Conservation (phyloP, 1,140 invertebrate species). For the Sarcophaga peregrina region DNA sequence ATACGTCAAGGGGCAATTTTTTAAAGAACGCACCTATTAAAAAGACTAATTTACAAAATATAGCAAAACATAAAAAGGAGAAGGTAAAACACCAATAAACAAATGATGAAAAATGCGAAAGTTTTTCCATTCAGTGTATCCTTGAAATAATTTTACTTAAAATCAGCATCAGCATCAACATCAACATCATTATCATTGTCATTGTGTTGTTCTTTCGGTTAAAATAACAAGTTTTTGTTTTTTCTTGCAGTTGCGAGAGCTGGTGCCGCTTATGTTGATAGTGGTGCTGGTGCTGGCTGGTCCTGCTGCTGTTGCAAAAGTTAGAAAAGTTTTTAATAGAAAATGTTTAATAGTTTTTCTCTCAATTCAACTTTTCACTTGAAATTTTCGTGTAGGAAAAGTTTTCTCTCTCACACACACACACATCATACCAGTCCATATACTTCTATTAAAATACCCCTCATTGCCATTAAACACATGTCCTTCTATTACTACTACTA, state of each 20-base stretch:
- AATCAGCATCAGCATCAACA: no score
- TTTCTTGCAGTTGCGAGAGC: background rate
- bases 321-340: conserved; percentile 33
- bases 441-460: no score
- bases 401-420: background rate
- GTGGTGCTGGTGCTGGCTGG: background rate
- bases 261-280: background rate
- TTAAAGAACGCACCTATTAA: no score
- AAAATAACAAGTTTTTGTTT: conserved; percentile 23
- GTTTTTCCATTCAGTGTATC: no score
- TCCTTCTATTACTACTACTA: no score
- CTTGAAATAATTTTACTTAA: no score
- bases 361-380: conserved; percentile 29
- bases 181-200: background rate
- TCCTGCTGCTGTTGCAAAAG: background rate
- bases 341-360: conserved; percentile 36
- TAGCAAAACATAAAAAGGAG: no score
- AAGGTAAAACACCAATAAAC: no score
- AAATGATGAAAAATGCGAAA: no score
- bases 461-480: no score
- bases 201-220: conserved; percentile 23
- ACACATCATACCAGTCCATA: background rate
- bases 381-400: background rate
- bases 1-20: no score
- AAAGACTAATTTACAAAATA: no score